phyloP scores from a whole-genome alignment of 1,140 invertebrate genomes.

The Drosophila obscura region DNA sequence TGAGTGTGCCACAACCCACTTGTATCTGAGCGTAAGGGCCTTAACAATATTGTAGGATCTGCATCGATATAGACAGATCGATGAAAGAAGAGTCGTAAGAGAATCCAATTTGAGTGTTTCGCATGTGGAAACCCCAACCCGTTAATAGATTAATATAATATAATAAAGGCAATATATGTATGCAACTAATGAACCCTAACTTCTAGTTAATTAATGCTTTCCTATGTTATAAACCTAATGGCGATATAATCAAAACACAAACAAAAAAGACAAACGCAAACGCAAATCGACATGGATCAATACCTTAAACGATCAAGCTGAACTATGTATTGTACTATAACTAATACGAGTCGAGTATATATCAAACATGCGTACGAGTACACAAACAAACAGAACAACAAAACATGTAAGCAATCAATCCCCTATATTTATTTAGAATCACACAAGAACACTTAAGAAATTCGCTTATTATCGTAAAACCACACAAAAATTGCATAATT shows the following conservation, averaged over 20 bases:
- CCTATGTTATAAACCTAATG: constrained; percentile 74
- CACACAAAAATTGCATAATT: constrained; percentile 60
- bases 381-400: constrained; percentile 47
- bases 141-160: constrained; percentile 67
- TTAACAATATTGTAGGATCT: constrained; percentile 59
- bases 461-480: constrained; percentile 69
- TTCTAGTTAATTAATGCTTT: constrained; percentile 78
- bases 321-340: constrained; percentile 62
- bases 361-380: constrained; percentile 40
- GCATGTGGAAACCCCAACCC: constrained; percentile 48
- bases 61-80: constrained; percentile 59
- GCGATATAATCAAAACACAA: constrained; percentile 78
- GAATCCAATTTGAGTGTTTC: constrained; percentile 33
- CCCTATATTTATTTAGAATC: constrained; percentile 75
- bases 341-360: constrained; percentile 51
- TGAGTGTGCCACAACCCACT: constrained; percentile 47
- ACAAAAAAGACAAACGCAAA: constrained; percentile 58
- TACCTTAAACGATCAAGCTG: constrained; percentile 39
- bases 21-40: constrained; percentile 78
- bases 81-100: constrained; percentile 10
- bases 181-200: constrained; percentile 60
- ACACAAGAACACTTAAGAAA: constrained; percentile 60
- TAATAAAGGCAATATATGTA: constrained; percentile 60
- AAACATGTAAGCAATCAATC: constrained; percentile 64
- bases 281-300: constrained; percentile 51